Percentiles rank a stretch among this genome's conserved stretches.
Evolutionary conservation across 1,140 invertebrate species (phyloP).

Genomic region (Trachymyrmex septentrionalis): DNA sequence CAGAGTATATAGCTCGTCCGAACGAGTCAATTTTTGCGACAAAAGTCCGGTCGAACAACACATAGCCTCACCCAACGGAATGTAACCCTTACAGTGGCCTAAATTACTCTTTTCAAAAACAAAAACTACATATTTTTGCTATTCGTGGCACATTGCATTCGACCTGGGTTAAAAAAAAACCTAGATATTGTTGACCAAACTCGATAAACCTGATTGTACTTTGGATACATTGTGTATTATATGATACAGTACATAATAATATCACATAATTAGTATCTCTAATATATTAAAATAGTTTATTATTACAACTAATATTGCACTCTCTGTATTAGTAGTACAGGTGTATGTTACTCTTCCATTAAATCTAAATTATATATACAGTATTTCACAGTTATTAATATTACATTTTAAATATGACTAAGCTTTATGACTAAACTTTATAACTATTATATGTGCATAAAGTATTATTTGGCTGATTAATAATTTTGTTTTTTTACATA

Average conservation of each 20-base stretch:
- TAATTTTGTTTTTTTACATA: no score
- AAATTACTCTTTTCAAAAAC: slow-evolving; percentile 50
- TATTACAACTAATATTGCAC: not conserved
- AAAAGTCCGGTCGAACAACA: slow-evolving; percentile 55
- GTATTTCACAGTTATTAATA: no score
- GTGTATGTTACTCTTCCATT: not conserved
- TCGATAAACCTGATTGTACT: slow-evolving; percentile 5
- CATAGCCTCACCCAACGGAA: slow-evolving; percentile 12
- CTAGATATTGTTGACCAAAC: not conserved
- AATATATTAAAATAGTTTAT: slow-evolving; percentile 33
- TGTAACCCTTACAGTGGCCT: slow-evolving; percentile 41
- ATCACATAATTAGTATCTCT: not conserved
- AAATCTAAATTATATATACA: not conserved
- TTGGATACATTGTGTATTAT: slow-evolving; percentile 5
- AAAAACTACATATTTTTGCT: slow-evolving; percentile 44
- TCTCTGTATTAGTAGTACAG: not conserved
- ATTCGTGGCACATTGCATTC: slow-evolving; percentile 14
- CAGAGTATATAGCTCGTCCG: slow-evolving; percentile 36
- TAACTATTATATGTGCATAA: not conserved
- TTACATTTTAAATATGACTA: no score
- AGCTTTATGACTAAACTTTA: not conserved
- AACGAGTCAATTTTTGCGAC: slow-evolving; percentile 60
- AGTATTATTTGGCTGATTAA: not conserved
- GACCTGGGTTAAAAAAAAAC: not conserved
- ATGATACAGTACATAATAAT: not conserved